These are phyloP conservation scores for Phoenicopterus ruber DNA, from an alignment of 2,113 vertebrate genomes.

Conservation along the genomic window DNA sequence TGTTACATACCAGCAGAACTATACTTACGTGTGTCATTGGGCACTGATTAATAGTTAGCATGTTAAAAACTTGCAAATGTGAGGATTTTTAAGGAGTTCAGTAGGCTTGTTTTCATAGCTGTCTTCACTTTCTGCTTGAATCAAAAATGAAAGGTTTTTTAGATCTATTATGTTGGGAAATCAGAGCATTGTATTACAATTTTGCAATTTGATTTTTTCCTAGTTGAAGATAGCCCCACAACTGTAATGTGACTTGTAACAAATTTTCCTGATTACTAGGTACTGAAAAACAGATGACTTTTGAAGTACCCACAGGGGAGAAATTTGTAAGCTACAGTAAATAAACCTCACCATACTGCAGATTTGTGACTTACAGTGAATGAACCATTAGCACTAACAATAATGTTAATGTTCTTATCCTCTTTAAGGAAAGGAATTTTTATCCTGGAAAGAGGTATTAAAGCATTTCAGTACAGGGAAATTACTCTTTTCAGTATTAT, in stretches of 20 bases:
- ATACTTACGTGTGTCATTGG: not conserved
- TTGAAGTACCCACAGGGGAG: not conserved
- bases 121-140: not conserved
- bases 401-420: not conserved
- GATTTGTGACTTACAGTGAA: slow-evolving; percentile 27
- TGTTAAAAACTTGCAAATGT: not conserved
- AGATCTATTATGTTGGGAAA: not conserved
- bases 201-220: not conserved
- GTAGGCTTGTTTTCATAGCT: not conserved
- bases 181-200: not conserved
- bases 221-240: not conserved
- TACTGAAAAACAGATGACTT: not conserved
- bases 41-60: not conserved
- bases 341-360: not conserved
- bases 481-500: not conserved
- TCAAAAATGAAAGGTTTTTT: not conserved
- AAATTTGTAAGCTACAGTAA: slow-evolving; percentile 14
- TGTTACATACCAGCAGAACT: not conserved
- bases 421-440: slow-evolving; percentile 36
- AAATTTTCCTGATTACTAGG: not conserved
- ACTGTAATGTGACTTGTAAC: not conserved
- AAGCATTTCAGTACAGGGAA: not conserved
- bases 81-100: not conserved
- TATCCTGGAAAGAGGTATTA: not conserved
- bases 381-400: slow-evolving; percentile 20